phyloP scores from a whole-genome alignment of 2,888 invertebrate species.

The Cataglyphis livida region DNA sequence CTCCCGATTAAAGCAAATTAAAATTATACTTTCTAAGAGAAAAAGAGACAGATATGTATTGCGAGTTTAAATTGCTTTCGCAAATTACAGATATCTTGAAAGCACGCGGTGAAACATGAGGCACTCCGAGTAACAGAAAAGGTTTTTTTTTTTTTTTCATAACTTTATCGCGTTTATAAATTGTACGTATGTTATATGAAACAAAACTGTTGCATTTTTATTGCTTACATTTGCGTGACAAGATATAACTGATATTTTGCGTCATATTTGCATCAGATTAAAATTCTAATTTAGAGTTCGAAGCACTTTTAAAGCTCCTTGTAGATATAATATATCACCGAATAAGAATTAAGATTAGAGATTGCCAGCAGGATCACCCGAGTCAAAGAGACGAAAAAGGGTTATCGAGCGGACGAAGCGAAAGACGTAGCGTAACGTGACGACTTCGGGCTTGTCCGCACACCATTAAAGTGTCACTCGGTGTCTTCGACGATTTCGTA shows the following conservation, averaged over 20 bases:
- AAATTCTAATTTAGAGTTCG: neutral
- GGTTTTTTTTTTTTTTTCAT: neutral
- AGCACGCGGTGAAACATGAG: conserved; percentile 11
- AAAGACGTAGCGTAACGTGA: conserved; percentile 48
- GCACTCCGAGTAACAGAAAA: neutral
- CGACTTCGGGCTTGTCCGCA: conserved; percentile 69
- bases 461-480: conserved; percentile 71
- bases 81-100: conserved; percentile 29
- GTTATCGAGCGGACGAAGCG: conserved; percentile 59
- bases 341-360: conserved; percentile 39
- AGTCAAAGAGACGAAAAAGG: conserved; percentile 26
- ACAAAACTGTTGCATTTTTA: neutral
- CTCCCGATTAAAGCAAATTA: conserved; percentile 55
- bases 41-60: conserved; percentile 3
- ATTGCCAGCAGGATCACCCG: neutral
- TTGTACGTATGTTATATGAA: neutral
- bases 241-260: neutral
- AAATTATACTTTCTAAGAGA: conserved; percentile 44
- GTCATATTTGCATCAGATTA: neutral
- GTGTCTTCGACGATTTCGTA: conserved; percentile 63
- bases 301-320: neutral
- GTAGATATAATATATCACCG: neutral
- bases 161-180: neutral
- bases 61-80: conserved; percentile 36
- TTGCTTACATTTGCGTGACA: no score